These are phyloP conservation scores for Hyperopisus bebe DNA, from an alignment of 2,113 vertebrate species.

Conservation along the genomic window DNA sequence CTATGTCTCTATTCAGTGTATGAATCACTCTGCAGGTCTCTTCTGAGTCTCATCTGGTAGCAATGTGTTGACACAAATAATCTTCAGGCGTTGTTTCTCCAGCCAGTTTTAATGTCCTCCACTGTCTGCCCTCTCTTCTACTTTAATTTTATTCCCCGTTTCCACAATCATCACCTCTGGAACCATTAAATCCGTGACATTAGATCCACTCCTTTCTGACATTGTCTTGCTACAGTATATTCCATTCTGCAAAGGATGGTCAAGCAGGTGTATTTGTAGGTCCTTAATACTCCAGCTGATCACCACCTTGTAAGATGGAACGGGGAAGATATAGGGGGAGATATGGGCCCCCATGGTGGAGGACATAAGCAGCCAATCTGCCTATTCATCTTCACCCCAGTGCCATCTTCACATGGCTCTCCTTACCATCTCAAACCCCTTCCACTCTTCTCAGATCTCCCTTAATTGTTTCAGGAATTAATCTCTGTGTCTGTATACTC, in stretches of 20 bases:
- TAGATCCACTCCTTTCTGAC: background rate
- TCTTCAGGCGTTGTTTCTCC: background rate
- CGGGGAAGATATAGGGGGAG: background rate
- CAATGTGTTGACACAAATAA: constrained; percentile 12
- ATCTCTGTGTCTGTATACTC: background rate
- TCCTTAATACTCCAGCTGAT: background rate
- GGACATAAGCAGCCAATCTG: background rate
- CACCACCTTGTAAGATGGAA: background rate
- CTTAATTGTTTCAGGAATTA: background rate
- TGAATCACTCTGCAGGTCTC: constrained; percentile 34
- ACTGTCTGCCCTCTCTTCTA: background rate
- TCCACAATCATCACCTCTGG: background rate
- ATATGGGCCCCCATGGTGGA: background rate
- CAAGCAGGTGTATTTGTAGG: background rate
- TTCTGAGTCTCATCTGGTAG: background rate
- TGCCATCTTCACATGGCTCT: background rate
- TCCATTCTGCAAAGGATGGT: background rate
- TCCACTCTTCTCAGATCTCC: background rate
- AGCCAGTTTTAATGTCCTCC: background rate
- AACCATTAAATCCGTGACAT: background rate
- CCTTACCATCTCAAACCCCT: background rate
- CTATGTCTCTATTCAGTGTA: constrained; percentile 3
- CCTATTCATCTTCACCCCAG: background rate
- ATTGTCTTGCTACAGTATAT: background rate
- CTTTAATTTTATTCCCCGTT: background rate